phyloP scores from a whole-genome alignment of 2,888 invertebrate species.

The Synanthedon tipuliformis region DNA sequence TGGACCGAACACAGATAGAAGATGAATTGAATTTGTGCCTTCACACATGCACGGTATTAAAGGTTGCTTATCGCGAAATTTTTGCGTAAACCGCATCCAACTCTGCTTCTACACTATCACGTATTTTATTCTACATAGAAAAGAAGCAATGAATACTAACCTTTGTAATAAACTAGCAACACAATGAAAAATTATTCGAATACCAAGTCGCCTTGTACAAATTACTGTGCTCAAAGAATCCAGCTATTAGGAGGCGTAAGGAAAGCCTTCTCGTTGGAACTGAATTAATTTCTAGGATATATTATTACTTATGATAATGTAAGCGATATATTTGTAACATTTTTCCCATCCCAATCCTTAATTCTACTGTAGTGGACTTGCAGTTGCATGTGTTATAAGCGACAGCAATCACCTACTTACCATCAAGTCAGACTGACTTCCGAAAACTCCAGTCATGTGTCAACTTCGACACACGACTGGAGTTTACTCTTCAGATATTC shows the following conservation, averaged over 20 bases:
- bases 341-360: too few relatives aligned
- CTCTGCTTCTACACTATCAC: conserved; percentile 3
- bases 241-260: conserved; percentile 3
- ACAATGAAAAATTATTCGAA: not conserved
- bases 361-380: too few relatives aligned
- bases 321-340: too few relatives aligned
- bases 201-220: not conserved
- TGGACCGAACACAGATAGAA: conserved; percentile 56
- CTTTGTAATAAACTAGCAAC: not conserved
- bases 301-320: too few relatives aligned
- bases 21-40: conserved; percentile 61
- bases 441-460: too few relatives aligned
- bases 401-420: too few relatives aligned
- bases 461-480: too few relatives aligned
- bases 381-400: too few relatives aligned
- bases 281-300: not conserved
- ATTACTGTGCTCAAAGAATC: conserved; percentile 1
- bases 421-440: too few relatives aligned
- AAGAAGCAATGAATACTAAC: not conserved
- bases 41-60: conserved; percentile 19
- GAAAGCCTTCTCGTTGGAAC: conserved; percentile 2
- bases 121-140: not conserved
- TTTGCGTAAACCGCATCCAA: conserved; percentile 16
- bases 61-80: conserved; percentile 23
- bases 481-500: too few relatives aligned